Conservation (phyloP, 2,797 vertebrate species). For the Ibycter americanus region DNA sequence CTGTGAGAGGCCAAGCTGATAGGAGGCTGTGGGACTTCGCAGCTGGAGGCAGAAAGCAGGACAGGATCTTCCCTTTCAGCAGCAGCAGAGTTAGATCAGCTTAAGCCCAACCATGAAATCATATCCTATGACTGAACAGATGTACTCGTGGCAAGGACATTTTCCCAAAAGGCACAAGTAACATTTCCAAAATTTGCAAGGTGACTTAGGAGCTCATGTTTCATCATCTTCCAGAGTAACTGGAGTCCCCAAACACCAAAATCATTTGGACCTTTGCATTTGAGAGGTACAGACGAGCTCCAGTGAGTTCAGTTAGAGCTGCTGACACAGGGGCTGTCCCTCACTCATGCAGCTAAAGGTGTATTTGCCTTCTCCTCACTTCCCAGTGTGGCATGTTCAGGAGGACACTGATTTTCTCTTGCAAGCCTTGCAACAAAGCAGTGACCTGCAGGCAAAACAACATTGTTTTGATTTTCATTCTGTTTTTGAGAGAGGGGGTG, state of each 20-base stretch:
- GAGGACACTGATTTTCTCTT: neutral
- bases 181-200: rapidly evolving
- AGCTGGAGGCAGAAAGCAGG: neutral
- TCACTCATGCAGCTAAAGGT: neutral
- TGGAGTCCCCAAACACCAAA: neutral
- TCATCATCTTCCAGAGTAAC: neutral
- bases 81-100: neutral
- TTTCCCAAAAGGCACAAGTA: neutral
- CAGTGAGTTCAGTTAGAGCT: neutral
- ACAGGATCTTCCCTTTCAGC: neutral
- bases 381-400: rapidly evolving
- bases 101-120: neutral
- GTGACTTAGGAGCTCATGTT: neutral
- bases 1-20: neutral
- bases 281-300: neutral
- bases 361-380: neutral
- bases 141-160: neutral
- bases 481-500: neutral
- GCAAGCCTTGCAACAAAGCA: neutral
- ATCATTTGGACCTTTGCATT: neutral
- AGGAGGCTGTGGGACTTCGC: neutral
- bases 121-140: neutral
- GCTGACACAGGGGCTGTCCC: neutral
- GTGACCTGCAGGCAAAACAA: neutral
- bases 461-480: neutral